Base-by-base conservation (phyloP, 2,113 vertebrate genomes). In the Prolemur simus region DNA sequence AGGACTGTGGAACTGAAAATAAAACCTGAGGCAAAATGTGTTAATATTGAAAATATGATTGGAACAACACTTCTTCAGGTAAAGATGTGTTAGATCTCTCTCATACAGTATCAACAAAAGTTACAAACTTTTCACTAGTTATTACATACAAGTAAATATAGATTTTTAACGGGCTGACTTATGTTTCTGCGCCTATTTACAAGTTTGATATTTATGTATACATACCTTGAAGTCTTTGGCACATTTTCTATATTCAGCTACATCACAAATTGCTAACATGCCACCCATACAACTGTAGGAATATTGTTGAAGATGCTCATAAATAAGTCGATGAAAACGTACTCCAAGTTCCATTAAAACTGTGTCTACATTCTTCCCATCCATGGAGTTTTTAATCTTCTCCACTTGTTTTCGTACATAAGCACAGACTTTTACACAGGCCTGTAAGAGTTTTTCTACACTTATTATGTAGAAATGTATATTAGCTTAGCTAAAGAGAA, bases 181-280 rank as follows among this genome's bases (percentile, higher is more conserved):
- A 91, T 66, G 13, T 58, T 97, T 49, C 32, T 92, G 39, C 91
- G 29, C 9, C 42, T 91, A 93, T 63, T 49, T 93, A 42, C 32
- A 89, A 77, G 23, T 60, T 87, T 83, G 25, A 10, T 89, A 71
- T 80, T 89, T 93, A 45, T 91, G 49, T 87, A 88, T 82, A 96
- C 98, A 92, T 96, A 99, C 99, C 98, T 99, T 99, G 96, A 99
- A 99, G 98, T 99, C 99, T 99, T 99, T 99, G 99, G 99, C 99
- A 97, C 99, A 99, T 97, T 99, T 99, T 96, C 99, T 99, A 95
- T 99, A 99, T 95, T 99, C 99, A 76, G 99, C 99, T 97, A 99
- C 99, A 1, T 99, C 99, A 97, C 99, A 99, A 98, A 99, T 99
- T 97, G 99, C 99, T 97, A 99, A 98, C 99, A 99, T 99, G 98